Conservation (phyloP, 2,888 invertebrate genomes). For the Drosophila picticornis region DNA sequence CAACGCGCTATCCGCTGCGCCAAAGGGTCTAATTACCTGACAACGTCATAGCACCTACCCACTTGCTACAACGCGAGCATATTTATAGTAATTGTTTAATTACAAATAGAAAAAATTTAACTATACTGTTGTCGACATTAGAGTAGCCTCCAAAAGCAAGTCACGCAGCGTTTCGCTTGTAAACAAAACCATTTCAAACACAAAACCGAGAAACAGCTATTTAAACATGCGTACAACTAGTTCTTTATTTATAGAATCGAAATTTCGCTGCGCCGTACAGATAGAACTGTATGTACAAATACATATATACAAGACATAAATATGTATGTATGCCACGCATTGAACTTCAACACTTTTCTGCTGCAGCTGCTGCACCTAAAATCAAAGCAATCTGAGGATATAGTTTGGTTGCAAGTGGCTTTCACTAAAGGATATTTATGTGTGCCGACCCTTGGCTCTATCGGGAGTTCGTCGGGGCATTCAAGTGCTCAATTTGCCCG, state of each 20-base stretch:
- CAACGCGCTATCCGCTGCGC: conserved; percentile 86
- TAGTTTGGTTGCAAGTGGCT: conserved; percentile 20
- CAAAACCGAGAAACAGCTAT: conserved; percentile 51
- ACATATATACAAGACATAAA: background rate
- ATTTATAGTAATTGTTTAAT: conserved; percentile 4
- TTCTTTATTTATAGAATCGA: conserved; percentile 63
- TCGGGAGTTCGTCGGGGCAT: conserved; percentile 45
- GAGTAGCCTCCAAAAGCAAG: conserved; percentile 7
- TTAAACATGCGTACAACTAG: conserved; percentile 48
- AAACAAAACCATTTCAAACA: conserved; percentile 25
- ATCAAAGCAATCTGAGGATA: conserved; percentile 19
- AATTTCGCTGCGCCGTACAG: conserved; percentile 9
- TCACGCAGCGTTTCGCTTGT: conserved; percentile 13
- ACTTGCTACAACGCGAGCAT: conserved; percentile 11
- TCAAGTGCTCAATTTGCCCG: conserved; percentile 82
- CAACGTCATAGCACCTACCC: conserved; percentile 11
- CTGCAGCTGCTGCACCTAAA: conserved; percentile 20
- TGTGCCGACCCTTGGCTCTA: conserved; percentile 7
- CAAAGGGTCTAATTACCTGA: conserved; percentile 75
- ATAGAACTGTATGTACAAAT: conserved; percentile 1
- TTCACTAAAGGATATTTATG: conserved; percentile 40
- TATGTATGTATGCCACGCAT: background rate
- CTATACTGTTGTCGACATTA: background rate
- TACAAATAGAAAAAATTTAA: background rate
- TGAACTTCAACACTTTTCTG: conserved; percentile 16